Percentiles rank a stretch among this genome's conserved stretches.
Conservation (phyloP, 2,888 invertebrate genomes). For the Meandrusa payeni region DNA sequence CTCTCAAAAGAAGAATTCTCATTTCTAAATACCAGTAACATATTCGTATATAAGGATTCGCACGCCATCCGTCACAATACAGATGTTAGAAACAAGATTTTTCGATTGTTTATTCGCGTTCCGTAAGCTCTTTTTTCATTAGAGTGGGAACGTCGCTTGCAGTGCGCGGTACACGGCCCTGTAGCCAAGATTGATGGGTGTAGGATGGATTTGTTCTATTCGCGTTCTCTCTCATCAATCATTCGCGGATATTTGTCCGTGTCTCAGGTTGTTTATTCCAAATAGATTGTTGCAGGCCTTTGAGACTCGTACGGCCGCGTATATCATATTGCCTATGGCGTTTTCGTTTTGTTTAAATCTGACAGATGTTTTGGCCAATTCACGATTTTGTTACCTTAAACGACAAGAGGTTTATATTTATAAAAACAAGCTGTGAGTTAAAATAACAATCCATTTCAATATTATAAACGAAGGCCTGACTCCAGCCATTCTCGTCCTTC, state of each 20-base stretch:
- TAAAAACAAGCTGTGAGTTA: too few relatives aligned
- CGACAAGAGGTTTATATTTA: too few relatives aligned
- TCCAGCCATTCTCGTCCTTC: too few relatives aligned
- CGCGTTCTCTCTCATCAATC: constrained; percentile 76
- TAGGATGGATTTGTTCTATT: constrained; percentile 79
- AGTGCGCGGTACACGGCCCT: constrained; percentile 43
- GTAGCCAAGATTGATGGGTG: constrained; percentile 72
- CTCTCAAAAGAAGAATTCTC: too few relatives aligned
- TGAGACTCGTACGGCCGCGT: constrained; percentile 59
- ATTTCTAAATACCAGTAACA: too few relatives aligned
- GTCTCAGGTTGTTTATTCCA: constrained; percentile 77
- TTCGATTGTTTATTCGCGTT: constrained; percentile 75
- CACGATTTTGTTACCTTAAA: too few relatives aligned
- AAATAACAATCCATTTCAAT: too few relatives aligned
- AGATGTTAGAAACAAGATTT: constrained; percentile 71
- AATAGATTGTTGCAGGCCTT: constrained; percentile 71
- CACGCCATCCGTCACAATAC: constrained; percentile 51
- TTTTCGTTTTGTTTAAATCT: constrained; percentile 25
- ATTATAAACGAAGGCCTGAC: too few relatives aligned
- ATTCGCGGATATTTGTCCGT: constrained; percentile 78
- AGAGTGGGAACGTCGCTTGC: constrained; percentile 67
- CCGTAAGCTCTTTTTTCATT: constrained; percentile 78
- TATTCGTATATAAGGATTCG: too few relatives aligned
- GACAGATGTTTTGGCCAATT: background rate
- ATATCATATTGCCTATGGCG: constrained; percentile 62